Evolutionary conservation across 2,888 invertebrate species (phyloP).

Genomic region (Cerceris ruficornis): DNA sequence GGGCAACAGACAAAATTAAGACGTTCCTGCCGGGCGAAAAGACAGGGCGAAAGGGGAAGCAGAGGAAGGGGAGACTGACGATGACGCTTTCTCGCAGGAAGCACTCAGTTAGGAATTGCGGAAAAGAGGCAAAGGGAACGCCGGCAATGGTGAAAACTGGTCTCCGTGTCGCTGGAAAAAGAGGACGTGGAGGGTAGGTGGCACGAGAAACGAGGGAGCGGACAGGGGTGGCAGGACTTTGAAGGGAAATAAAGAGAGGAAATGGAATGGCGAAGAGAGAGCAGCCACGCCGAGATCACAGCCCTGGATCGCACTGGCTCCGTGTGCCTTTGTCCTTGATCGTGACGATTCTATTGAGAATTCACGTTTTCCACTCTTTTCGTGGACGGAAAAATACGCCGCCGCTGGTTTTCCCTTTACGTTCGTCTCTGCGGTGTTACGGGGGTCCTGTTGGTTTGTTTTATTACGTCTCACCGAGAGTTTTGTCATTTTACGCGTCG

Average conservation of each 20-base stretch:
- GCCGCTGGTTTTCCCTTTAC: constrained; percentile 6
- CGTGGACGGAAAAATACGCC: not conserved
- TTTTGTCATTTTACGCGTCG: not conserved
- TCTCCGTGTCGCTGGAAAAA: constrained; percentile 17
- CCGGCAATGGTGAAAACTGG: constrained; percentile 31
- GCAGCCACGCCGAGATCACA: constrained; percentile 17
- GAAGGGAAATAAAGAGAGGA: constrained; percentile 56
- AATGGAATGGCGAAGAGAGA: constrained; percentile 44
- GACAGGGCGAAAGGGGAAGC: not conserved
- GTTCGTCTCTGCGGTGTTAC: constrained; percentile 38
- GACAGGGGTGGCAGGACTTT: constrained; percentile 36
- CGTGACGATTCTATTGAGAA: constrained; percentile 52
- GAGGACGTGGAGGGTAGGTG: constrained; percentile 14
- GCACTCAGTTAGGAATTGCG: constrained; percentile 70
- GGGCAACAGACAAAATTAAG: constrained; percentile 5
- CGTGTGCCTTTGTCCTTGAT: constrained; percentile 49
- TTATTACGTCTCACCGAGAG: constrained; percentile 11
- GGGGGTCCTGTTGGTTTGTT: constrained; percentile 29
- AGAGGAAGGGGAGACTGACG: constrained; percentile 7
- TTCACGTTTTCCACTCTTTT: constrained; percentile 29
- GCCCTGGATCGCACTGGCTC: constrained; percentile 1
- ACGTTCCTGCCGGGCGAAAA: not conserved
- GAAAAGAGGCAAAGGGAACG: constrained; percentile 59
- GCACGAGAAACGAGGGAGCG: constrained; percentile 8
- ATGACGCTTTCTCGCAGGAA: constrained; percentile 69